phyloP scores from a whole-genome alignment of 2,113 vertebrate species.

The Antigone vipio region DNA sequence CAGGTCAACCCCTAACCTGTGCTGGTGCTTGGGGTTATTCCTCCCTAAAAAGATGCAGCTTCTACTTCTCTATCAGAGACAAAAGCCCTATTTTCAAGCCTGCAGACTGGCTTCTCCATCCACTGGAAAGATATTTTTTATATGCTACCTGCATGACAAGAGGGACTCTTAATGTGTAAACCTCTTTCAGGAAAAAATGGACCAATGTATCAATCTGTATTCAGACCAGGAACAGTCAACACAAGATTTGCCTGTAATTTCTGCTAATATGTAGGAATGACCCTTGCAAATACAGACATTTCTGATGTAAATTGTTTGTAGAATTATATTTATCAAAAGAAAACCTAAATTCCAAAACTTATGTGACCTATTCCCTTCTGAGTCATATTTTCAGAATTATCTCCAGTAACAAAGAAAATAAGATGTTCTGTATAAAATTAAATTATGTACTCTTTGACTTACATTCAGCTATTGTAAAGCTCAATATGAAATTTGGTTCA shows the following conservation, averaged over 20 bases:
- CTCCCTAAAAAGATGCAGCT: not conserved
- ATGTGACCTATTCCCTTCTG: not conserved
- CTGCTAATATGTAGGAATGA: not conserved
- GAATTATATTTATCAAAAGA: not conserved
- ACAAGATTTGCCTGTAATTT: not conserved
- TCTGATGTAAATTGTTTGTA: not conserved
- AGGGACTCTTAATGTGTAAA: not conserved
- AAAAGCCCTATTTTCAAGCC: not conserved
- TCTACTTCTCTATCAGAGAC: not conserved
- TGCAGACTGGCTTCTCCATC: not conserved
- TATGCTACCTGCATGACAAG: not conserved
- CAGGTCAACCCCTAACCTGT: no score
- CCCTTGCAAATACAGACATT: not conserved
- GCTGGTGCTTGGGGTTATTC: no score
- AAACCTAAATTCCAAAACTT: not conserved
- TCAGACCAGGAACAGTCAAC: not conserved
- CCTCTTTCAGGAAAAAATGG: not conserved
- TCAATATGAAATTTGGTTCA: not conserved
- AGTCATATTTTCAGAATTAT: not conserved
- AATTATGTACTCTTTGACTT: not conserved
- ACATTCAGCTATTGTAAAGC: not conserved
- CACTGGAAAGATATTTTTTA: not conserved
- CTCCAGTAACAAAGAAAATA: not conserved
- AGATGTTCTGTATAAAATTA: not conserved
- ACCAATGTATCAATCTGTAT: not conserved